Percentiles rank a stretch among this genome's conserved stretches.
These are phyloP conservation scores for Meloidogyne exigua DNA, from an alignment of 1,140 invertebrate species.

Conservation along the genomic window DNA sequence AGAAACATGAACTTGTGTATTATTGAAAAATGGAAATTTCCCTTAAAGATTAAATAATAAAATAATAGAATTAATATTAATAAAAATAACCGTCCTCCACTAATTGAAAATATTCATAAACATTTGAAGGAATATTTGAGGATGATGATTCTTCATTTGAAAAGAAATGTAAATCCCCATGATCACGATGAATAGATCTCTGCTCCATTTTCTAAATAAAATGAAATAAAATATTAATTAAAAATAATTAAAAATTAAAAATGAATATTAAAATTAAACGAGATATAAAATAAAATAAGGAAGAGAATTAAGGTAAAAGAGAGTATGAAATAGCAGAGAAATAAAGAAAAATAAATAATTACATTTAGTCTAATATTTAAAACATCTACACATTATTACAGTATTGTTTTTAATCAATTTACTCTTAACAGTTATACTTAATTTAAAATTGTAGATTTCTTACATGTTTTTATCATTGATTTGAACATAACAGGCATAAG, in stretches of 20 bases:
- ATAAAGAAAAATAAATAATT: too few relatives aligned
- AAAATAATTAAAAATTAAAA: neutral
- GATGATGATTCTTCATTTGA: conserved; percentile 20
- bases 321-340: too few relatives aligned
- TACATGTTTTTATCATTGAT: too few relatives aligned
- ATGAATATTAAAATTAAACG: neutral
- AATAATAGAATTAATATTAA: neutral
- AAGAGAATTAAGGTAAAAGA: too few relatives aligned
- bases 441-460: too few relatives aligned
- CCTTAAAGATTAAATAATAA: conserved; percentile 8
- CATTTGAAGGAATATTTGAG: conserved; percentile 25
- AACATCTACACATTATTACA: too few relatives aligned
- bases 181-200: neutral
- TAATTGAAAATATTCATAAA: conserved; percentile 36
- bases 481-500: too few relatives aligned
- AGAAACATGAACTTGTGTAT: conserved; percentile 26
- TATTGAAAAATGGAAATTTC: conserved; percentile 27
- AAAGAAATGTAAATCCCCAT: conserved; percentile 14
- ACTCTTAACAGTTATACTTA: too few relatives aligned
- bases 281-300: neutral
- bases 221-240: neutral
- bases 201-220: neutral
- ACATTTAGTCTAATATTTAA: too few relatives aligned
- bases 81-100: conserved; percentile 4
- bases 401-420: too few relatives aligned